Evolutionary conservation across 2,113 vertebrate species (phyloP).

Genomic region (Sebastes schlegelii): DNA sequence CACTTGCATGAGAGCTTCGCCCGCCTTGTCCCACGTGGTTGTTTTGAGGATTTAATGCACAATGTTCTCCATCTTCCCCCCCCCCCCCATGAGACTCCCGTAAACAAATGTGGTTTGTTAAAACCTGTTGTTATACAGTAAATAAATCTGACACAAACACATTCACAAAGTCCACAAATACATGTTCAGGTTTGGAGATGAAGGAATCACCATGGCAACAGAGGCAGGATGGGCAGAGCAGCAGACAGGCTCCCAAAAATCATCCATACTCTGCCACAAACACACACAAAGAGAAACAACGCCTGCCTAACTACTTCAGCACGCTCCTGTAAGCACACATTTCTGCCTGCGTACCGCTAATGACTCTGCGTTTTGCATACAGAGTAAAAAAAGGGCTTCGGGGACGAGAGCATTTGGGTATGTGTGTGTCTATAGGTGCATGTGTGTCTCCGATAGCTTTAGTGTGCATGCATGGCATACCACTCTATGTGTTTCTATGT

Average conservation of each 20-base stretch:
- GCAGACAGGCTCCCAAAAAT: constrained; percentile 61
- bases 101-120: constrained; percentile 42
- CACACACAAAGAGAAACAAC: constrained; percentile 29
- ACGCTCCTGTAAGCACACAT: constrained; percentile 33
- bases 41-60: constrained; percentile 15
- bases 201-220: constrained; percentile 82
- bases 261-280: constrained; percentile 53
- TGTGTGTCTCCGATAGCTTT: background rate
- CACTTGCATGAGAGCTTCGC: constrained; percentile 13
- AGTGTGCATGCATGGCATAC: background rate
- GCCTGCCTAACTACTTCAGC: constrained; percentile 30
- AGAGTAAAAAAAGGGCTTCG: constrained; percentile 13
- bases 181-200: constrained; percentile 72
- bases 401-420: constrained; percentile 11
- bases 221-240: constrained; percentile 72
- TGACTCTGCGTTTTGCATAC: constrained; percentile 38
- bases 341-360: constrained; percentile 35
- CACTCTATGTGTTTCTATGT: background rate
- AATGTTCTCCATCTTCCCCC: background rate
- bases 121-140: constrained; percentile 34
- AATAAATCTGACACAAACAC: constrained; percentile 58
- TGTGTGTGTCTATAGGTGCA: background rate
- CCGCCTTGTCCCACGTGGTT: constrained; percentile 13
- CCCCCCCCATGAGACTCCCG: background rate
- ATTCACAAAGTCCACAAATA: constrained; percentile 55